A percentile compares a stretch with the other conserved stretches of the same genome.
phyloP scores from a whole-genome alignment of 2,888 invertebrate species.

The Gasteruption jaculator region DNA sequence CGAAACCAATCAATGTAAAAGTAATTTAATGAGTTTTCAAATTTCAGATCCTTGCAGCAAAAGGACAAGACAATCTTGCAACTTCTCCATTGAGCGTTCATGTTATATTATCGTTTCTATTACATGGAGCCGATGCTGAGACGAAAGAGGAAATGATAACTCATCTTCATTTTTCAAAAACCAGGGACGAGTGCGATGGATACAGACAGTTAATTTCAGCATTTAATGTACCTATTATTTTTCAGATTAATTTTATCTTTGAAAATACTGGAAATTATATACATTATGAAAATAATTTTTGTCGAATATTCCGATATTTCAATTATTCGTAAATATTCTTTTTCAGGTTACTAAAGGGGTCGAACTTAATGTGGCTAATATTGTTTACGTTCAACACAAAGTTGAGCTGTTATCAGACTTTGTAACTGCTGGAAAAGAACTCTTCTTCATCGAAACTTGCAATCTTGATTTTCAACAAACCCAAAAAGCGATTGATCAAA shows the following conservation, averaged over 20 bases:
- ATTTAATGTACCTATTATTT: slow-evolving; percentile 31
- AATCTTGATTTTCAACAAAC: slow-evolving; percentile 59
- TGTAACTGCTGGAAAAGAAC: slow-evolving; percentile 57
- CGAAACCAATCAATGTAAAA: no score
- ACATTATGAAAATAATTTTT: not conserved
- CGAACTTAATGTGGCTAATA: slow-evolving; percentile 66
- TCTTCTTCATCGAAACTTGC: slow-evolving; percentile 63
- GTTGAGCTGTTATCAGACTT: slow-evolving; percentile 55
- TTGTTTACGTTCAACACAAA: slow-evolving; percentile 63
- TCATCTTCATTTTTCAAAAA: slow-evolving; percentile 24
- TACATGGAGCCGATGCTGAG: slow-evolving; percentile 32
- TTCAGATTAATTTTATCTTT: slow-evolving; percentile 6
- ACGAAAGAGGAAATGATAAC: slow-evolving; percentile 33
- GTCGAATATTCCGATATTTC: no score
- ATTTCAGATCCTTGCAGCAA: no score
- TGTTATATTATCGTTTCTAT: slow-evolving; percentile 40
- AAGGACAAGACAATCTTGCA: slow-evolving; percentile 36
- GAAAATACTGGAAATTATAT: not conserved
- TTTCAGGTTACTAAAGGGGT: slow-evolving; percentile 51
- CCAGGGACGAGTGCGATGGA: slow-evolving; percentile 20
- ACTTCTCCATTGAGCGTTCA: slow-evolving; percentile 45
- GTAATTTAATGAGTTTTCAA: no score
- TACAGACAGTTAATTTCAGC: slow-evolving; percentile 25
- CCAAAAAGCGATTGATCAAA: slow-evolving; percentile 52
- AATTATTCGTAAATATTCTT: slow-evolving; percentile 14